phyloP scores from a whole-genome alignment of 2,888 invertebrate species.

The Lamellibrachia satsuma region DNA sequence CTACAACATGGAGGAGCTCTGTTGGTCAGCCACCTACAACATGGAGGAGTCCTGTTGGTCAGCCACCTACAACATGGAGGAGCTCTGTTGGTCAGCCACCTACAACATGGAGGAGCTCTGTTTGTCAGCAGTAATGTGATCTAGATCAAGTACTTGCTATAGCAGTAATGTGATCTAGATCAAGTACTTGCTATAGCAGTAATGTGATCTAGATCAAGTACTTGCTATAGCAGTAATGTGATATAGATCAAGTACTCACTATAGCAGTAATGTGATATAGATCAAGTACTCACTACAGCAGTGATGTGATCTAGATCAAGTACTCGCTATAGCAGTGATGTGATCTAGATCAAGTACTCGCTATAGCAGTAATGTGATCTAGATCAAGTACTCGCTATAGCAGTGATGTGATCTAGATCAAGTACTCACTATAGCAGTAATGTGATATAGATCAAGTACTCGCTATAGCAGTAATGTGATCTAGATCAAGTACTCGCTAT shows the following conservation, averaged over 20 bases:
- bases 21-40: too few relatives aligned
- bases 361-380: slow-evolving; percentile 75
- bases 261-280: slow-evolving; percentile 73
- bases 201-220: slow-evolving; percentile 67
- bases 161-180: background rate
- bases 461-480: slow-evolving; percentile 77
- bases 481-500: slow-evolving; percentile 71
- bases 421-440: slow-evolving; percentile 77
- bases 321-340: slow-evolving; percentile 79
- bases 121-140: too few relatives aligned
- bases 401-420: slow-evolving; percentile 69
- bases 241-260: slow-evolving; percentile 69
- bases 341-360: slow-evolving; percentile 66
- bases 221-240: slow-evolving; percentile 79
- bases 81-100: too few relatives aligned
- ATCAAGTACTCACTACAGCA: slow-evolving; percentile 74
- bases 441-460: slow-evolving; percentile 66
- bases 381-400: slow-evolving; percentile 73
- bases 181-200: slow-evolving; percentile 75
- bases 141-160: too few relatives aligned
- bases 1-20: slow-evolving; percentile 39
- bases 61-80: too few relatives aligned
- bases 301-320: slow-evolving; percentile 68
- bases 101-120: too few relatives aligned
- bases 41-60: slow-evolving; percentile 58